Evolutionary conservation across 2,113 vertebrate genomes (phyloP).

Genomic region (Microcebus lehilahytsara): DNA sequence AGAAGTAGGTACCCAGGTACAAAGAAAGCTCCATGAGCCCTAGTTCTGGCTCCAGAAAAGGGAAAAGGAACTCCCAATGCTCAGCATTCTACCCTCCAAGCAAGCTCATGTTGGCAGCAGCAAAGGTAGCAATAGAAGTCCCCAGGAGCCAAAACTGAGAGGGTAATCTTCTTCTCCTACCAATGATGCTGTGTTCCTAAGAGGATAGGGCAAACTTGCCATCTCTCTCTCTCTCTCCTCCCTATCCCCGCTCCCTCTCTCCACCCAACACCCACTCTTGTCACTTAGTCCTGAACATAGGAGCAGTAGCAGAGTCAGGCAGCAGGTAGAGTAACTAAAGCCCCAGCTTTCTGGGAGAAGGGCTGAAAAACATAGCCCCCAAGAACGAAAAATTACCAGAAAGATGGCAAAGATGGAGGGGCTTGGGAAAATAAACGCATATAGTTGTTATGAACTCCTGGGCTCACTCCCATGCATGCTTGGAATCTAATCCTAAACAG

Average conservation of each 20-base stretch:
- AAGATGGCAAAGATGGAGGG: background rate
- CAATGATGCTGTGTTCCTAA: background rate
- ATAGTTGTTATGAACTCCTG: background rate
- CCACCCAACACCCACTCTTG: background rate
- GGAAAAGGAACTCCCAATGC: background rate
- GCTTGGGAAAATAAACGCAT: background rate
- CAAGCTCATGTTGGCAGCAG: background rate
- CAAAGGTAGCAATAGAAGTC: background rate
- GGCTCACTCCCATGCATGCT: background rate
- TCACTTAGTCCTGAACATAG: background rate
- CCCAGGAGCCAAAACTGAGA: background rate
- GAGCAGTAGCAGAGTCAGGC: background rate
- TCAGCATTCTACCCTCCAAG: background rate
- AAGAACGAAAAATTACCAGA: background rate
- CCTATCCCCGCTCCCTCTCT: too few species aligned
- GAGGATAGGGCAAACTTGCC: background rate
- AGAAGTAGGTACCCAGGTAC: background rate
- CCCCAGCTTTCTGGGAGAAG: background rate
- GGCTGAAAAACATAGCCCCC: background rate
- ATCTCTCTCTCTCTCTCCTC: too few species aligned
- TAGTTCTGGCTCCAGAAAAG: background rate
- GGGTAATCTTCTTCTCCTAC: background rate
- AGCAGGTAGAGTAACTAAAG: background rate
- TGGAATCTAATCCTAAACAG: background rate
- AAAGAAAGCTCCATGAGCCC: background rate